phyloP scores from a whole-genome alignment of 2,888 invertebrate genomes.

The Coleophora flavipennella region DNA sequence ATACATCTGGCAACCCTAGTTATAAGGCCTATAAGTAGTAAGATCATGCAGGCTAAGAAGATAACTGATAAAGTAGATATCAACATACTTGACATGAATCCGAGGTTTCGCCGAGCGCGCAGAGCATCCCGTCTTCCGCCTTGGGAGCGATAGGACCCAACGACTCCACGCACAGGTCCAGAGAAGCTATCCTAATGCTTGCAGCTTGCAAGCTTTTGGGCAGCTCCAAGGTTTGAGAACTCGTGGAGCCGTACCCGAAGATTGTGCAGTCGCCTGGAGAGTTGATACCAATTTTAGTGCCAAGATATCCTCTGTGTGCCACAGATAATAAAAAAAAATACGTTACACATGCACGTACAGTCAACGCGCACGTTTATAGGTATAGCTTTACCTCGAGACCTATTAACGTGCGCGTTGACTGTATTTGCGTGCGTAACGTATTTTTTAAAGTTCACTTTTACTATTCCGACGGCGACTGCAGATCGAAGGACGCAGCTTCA shows the following conservation, averaged over 20 bases:
- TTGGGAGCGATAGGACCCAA: slow-evolving; percentile 47
- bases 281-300: no score
- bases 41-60: background rate
- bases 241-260: slow-evolving; percentile 50
- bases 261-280: slow-evolving; percentile 50
- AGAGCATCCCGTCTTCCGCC: slow-evolving; percentile 49
- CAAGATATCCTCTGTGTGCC: no score
- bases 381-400: no score
- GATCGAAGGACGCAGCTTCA: no score
- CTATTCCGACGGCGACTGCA: no score
- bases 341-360: no score
- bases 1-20: no score
- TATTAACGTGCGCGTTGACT: no score
- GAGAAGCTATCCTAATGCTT: slow-evolving; percentile 39
- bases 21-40: background rate
- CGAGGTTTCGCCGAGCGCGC: slow-evolving; percentile 51
- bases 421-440: no score
- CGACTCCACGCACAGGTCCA: slow-evolving; percentile 40
- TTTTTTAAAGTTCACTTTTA: no score
- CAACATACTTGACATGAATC: slow-evolving; percentile 57
- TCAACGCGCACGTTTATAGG: no score
- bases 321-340: no score
- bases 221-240: slow-evolving; percentile 22
- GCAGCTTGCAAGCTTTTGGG: slow-evolving; percentile 39
- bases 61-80: background rate